phyloP scores from a whole-genome alignment of 2,113 vertebrate genomes.

The Thamnaconus septentrionalis region DNA sequence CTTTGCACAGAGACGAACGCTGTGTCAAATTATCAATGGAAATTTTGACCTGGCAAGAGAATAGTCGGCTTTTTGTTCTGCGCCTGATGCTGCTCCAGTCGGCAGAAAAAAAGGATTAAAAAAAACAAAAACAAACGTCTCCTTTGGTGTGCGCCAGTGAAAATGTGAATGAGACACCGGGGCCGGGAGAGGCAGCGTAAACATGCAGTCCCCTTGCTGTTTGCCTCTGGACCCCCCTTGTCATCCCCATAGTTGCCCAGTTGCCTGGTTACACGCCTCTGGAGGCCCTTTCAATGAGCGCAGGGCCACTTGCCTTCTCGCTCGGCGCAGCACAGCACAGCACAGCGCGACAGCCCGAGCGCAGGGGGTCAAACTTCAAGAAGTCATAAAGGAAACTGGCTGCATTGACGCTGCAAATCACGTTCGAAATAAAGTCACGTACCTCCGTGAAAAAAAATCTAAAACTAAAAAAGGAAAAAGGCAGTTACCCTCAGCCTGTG shows the following conservation, averaged over 20 bases:
- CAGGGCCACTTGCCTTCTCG: slow-evolving; percentile 43
- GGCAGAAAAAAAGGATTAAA: slow-evolving; percentile 4
- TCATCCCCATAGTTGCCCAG: slow-evolving; percentile 61
- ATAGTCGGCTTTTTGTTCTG: slow-evolving; percentile 3
- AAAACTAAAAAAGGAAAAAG: slow-evolving; percentile 8
- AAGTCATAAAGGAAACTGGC: no score
- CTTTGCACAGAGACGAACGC: slow-evolving; percentile 30
- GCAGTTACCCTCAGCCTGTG: slow-evolving; percentile 10
- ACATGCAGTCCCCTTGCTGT: slow-evolving; percentile 48
- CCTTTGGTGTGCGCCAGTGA: slow-evolving; percentile 8
- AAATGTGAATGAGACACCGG: slow-evolving; percentile 49
- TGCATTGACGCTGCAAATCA: no score
- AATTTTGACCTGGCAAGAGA: slow-evolving; percentile 38
- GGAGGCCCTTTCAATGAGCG: slow-evolving; percentile 59
- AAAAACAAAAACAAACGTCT: slow-evolving; percentile 49
- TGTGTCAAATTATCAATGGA: slow-evolving; percentile 51
- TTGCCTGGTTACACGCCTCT: slow-evolving; percentile 72
- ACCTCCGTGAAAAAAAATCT: no score
- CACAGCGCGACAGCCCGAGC: no score
- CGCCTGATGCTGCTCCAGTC: no score
- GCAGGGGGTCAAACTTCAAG: no score
- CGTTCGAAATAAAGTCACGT: no score
- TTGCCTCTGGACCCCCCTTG: slow-evolving; percentile 48
- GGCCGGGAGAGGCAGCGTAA: slow-evolving; percentile 35
- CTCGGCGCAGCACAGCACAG: no score